phyloP scores from a whole-genome alignment of 2,113 vertebrate genomes.

The Pavo muticus region DNA sequence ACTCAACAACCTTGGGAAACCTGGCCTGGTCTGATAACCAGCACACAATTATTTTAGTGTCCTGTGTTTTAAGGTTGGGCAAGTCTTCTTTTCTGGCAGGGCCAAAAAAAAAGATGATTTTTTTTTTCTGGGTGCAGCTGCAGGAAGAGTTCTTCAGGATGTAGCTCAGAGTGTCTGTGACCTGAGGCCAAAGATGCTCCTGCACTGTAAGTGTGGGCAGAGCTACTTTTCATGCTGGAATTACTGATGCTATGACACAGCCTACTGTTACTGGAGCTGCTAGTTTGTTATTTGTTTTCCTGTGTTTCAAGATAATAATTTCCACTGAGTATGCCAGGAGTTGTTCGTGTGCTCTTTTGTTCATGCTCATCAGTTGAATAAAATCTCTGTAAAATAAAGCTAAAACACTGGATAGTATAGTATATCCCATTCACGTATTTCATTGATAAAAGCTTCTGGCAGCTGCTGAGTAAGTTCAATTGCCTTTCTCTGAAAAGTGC shows the following conservation, averaged over 20 bases:
- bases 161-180: background rate
- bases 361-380: background rate
- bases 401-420: background rate
- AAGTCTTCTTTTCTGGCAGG: background rate
- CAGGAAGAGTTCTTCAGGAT: background rate
- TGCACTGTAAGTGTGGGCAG: background rate
- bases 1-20: background rate
- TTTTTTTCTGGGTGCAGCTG: background rate
- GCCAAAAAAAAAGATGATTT: background rate
- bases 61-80: background rate
- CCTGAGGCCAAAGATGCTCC: slow-evolving; percentile 9
- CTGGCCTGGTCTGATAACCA: background rate
- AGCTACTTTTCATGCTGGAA: slow-evolving; percentile 44
- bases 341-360: background rate
- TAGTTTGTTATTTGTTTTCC: slow-evolving; percentile 46
- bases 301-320: slow-evolving; percentile 30
- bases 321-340: background rate
- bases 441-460: background rate
- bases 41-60: background rate
- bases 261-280: background rate
- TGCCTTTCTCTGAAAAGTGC: background rate
- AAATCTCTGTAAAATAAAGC: slow-evolving; percentile 4
- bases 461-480: background rate
- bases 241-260: slow-evolving; percentile 59
- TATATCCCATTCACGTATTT: background rate